phyloP scores from a whole-genome alignment of 1,140 invertebrate species.

The Eurosta solidaginis region DNA sequence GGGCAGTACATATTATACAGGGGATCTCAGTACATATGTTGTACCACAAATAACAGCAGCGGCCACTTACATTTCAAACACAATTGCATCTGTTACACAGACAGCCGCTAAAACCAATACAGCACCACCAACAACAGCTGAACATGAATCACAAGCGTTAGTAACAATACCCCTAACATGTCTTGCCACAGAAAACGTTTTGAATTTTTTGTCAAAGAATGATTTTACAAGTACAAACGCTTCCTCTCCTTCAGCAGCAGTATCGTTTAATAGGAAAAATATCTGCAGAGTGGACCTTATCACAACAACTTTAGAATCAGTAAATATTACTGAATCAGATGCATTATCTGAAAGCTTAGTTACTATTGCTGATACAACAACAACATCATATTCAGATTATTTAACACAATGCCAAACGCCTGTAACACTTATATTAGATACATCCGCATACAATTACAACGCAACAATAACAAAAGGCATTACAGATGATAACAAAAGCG shows the following conservation, averaged over 20 bases:
- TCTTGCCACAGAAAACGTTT: not conserved
- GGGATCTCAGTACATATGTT: too few species aligned
- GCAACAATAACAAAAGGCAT: not conserved
- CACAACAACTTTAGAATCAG: slow-evolving; percentile 20
- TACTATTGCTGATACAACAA: not conserved
- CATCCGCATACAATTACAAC: not conserved
- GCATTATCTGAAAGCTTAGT: not conserved
- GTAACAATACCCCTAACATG: not conserved
- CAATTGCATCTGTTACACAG: not conserved
- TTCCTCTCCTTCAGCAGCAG: not conserved
- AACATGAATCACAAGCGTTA: not conserved
- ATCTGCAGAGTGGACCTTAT: too few species aligned
- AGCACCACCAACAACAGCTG: not conserved
- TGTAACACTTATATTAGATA: not conserved
- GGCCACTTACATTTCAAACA: not conserved
- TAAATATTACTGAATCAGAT: not conserved
- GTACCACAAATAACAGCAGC: not conserved
- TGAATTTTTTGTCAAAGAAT: not conserved
- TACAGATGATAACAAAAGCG: not conserved
- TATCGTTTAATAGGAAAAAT: too few species aligned
- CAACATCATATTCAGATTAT: not conserved
- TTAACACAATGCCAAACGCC: not conserved
- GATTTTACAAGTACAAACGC: not conserved
- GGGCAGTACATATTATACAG: too few species aligned
- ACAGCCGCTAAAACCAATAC: not conserved